These are phyloP conservation scores for Psylliodes chrysocephalus DNA, from an alignment of 2,888 invertebrate species.

Conservation along the genomic window DNA sequence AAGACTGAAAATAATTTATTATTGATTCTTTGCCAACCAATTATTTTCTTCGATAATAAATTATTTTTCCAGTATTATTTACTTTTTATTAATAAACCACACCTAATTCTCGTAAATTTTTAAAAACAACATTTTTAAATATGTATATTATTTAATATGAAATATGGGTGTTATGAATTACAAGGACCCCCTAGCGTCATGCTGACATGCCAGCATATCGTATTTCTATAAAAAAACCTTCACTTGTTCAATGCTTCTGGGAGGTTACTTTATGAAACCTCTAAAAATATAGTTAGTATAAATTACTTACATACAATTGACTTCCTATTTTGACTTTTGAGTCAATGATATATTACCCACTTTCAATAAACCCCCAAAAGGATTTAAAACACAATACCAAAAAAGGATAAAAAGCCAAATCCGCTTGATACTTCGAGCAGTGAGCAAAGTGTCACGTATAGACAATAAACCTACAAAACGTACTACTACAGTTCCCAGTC, in stretches of 20 bases:
- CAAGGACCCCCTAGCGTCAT: too few species aligned
- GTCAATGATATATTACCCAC: slow-evolving; percentile 8
- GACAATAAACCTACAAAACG: slow-evolving; percentile 13
- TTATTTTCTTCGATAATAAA: too few species aligned
- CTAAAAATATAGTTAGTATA: background rate
- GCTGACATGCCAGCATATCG: too few species aligned
- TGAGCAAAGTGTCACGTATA: slow-evolving; percentile 19
- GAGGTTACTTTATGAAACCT: slow-evolving; percentile 5
- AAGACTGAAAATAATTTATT: too few species aligned
- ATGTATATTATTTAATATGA: too few species aligned
- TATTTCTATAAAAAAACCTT: background rate
- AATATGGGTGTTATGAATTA: too few species aligned
- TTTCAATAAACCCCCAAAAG: slow-evolving; percentile 9
- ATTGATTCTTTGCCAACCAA: too few species aligned
- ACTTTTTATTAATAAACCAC: too few species aligned
- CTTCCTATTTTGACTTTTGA: slow-evolving; percentile 8
- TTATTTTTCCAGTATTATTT: too few species aligned
- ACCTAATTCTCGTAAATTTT: too few species aligned
- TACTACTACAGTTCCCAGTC: slow-evolving; percentile 14
- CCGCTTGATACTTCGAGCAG: background rate
- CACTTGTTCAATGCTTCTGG: background rate
- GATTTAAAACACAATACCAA: slow-evolving; percentile 13
- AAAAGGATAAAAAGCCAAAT: slow-evolving; percentile 7
- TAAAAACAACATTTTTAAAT: too few species aligned
- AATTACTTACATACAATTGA: slow-evolving; percentile 6